These are phyloP conservation scores for Andrena praecox DNA, from an alignment of 2,888 invertebrate genomes.

Conservation along the genomic window DNA sequence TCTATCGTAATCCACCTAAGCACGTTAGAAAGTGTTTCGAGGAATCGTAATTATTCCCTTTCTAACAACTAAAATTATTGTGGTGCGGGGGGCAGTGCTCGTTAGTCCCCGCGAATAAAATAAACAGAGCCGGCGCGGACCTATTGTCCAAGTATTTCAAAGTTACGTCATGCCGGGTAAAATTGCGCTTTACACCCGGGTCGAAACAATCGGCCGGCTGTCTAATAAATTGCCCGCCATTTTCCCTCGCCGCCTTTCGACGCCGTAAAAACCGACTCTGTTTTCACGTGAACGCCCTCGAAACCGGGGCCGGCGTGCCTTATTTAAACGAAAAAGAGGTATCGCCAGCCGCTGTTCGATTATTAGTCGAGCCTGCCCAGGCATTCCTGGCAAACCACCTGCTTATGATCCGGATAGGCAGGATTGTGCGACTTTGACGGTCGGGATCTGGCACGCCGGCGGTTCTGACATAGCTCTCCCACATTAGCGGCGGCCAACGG, in stretches of 20 bases:
- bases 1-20: not conserved
- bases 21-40: constrained; percentile 34
- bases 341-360: constrained; percentile 30
- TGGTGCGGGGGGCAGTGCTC: constrained; percentile 15
- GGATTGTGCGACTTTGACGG: constrained; percentile 62
- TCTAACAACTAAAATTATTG: constrained; percentile 39
- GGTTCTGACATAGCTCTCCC: constrained; percentile 65
- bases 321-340: constrained; percentile 32
- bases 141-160: constrained; percentile 32
- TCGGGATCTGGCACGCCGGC: constrained; percentile 64
- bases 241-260: not conserved
- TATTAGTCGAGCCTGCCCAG: constrained; percentile 40
- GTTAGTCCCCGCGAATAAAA: constrained; percentile 33
- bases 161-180: constrained; percentile 32
- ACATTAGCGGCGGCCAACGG: constrained; percentile 58
- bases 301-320: constrained; percentile 20
- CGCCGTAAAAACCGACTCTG: not conserved
- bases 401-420: constrained; percentile 55
- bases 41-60: constrained; percentile 40
- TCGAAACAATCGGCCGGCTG: constrained; percentile 38
- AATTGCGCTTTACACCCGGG: constrained; percentile 11
- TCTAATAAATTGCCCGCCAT: constrained; percentile 31
- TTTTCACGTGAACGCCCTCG: constrained; percentile 35
- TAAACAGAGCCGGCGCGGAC: not conserved
- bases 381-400: constrained; percentile 37